Evolutionary conservation across 2,113 vertebrate species (phyloP), one percentile per base, ranked within the genome.

Genomic region (Thinocorus orbignyianus): DNA sequence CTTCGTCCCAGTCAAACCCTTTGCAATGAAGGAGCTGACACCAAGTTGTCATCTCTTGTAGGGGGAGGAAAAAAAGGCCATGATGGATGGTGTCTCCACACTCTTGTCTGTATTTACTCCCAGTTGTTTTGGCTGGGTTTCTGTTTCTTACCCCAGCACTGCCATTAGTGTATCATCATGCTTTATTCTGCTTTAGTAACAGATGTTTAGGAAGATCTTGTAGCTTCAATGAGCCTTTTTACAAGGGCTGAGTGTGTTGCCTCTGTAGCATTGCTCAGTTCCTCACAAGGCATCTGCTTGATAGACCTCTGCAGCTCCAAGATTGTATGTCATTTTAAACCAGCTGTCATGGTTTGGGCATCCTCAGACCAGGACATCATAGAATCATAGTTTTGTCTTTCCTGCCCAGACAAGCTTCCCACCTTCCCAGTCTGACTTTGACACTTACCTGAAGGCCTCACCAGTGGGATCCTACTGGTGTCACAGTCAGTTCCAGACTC

Each of bases 271-370:
- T 35, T 86, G 49, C 33, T 41, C 31, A 17, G 83, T 61, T 46
- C 18, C 57, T 64, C 54, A 10, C 13, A 5, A 65, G 31, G 58
- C 24, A 19, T 4, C 28, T 48, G 33, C 39, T 51, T 60, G 46
- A 13, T 1, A 54, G 44, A 39, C 41, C 22, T 23, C 24, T 41
- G 78, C 69, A 37, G 55, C 86, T 80, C 64, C 30, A 19, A 20
- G 46, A 20, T 2, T 1, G 1, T 6, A 1, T 0, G 4, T 39
- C 18, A 22, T 54, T 52, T 78, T 61, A 83, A 78, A 52, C n/a
- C 23, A 7, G 22, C 55, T 66, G 31, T 33, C 6, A 31, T 33
- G 31, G 54, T 57, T 57, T 57, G 55, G 31, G 11, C 55, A 33
- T 57, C 55, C 55, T 57, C 55, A 57, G 28, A 57, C 31, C 55